Percentiles rank a stretch among this genome's conserved stretches.
Evolutionary conservation across 2,797 vertebrate species (phyloP).

Genomic region (Psittacula derbiana): DNA sequence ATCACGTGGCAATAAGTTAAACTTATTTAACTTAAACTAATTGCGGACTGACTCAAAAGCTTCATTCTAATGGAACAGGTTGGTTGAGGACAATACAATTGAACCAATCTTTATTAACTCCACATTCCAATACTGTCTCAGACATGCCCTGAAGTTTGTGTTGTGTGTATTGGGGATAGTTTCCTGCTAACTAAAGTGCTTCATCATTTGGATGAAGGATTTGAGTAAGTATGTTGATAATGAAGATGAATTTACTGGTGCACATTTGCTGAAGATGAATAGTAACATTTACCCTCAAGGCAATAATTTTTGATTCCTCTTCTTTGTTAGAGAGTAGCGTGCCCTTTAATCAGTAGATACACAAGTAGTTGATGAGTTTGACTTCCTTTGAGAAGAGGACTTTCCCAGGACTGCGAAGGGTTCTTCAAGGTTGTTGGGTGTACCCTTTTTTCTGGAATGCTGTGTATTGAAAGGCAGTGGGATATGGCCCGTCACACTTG

Average conservation of each 20-base stretch:
- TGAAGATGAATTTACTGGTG: neutral
- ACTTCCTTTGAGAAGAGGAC: neutral
- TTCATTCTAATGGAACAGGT: neutral
- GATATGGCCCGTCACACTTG: neutral
- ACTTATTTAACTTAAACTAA: neutral
- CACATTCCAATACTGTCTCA: fast-evolving
- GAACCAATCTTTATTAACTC: neutral
- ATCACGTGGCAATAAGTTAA: neutral
- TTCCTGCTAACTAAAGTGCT: neutral
- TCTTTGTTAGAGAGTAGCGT: neutral
- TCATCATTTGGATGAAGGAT: neutral
- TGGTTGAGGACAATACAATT: neutral
- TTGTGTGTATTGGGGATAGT: neutral
- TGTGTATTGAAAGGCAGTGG: neutral
- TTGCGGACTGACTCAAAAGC: neutral
- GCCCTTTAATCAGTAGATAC: neutral
- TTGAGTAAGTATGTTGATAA: neutral
- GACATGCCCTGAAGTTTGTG: neutral
- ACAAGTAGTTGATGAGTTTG: neutral
- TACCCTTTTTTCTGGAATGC: neutral
- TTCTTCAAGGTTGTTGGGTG: neutral
- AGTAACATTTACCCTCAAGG: neutral
- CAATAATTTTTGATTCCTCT: neutral
- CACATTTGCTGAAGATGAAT: neutral
- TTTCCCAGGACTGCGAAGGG: neutral